A percentile compares a stretch with the other conserved stretches of the same genome.
These are phyloP conservation scores for Andricus grossulariae DNA, from an alignment of 1,140 invertebrate species.

Conservation along the genomic window DNA sequence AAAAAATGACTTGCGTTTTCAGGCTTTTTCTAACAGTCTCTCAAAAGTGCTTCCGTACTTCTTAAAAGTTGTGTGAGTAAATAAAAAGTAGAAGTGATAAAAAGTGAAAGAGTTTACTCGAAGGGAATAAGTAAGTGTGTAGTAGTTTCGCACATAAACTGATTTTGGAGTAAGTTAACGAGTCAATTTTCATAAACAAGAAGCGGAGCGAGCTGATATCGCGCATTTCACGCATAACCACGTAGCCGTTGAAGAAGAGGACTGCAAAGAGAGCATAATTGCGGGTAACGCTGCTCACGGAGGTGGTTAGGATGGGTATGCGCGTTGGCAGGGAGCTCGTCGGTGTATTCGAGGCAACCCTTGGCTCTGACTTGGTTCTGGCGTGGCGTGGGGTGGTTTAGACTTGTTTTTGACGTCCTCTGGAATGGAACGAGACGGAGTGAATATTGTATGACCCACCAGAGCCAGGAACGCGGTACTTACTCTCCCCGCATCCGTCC, in stretches of 20 bases:
- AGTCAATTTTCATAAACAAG: constrained; percentile 31
- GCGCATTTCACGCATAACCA: constrained; percentile 30
- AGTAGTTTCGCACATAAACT: constrained; percentile 17
- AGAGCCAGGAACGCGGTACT: constrained; percentile 43
- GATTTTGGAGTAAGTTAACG: constrained; percentile 31
- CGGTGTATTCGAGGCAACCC: constrained; percentile 48
- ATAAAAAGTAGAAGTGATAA: neutral
- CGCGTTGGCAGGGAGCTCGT: constrained; percentile 40
- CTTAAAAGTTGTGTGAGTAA: too few species aligned
- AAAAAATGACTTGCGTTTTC: too few species aligned
- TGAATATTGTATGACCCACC: constrained; percentile 65
- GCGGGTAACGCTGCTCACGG: constrained; percentile 49
- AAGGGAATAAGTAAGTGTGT: constrained; percentile 14
- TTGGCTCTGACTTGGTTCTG: constrained; percentile 44
- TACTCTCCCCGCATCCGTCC: constrained; percentile 36
- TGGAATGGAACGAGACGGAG: constrained; percentile 57
- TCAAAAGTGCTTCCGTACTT: too few species aligned
- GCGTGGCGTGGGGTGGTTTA: constrained; percentile 40
- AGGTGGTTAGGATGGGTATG: constrained; percentile 48
- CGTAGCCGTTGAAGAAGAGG: constrained; percentile 36
- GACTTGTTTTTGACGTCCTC: constrained; percentile 65
- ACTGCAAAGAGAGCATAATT: constrained; percentile 52
- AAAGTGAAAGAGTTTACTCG: constrained; percentile 1
- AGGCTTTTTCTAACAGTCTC: too few species aligned
- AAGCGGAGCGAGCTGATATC: constrained; percentile 29